Conservation (phyloP, 2,888 invertebrate species). For the Incurvaria masculella region DNA sequence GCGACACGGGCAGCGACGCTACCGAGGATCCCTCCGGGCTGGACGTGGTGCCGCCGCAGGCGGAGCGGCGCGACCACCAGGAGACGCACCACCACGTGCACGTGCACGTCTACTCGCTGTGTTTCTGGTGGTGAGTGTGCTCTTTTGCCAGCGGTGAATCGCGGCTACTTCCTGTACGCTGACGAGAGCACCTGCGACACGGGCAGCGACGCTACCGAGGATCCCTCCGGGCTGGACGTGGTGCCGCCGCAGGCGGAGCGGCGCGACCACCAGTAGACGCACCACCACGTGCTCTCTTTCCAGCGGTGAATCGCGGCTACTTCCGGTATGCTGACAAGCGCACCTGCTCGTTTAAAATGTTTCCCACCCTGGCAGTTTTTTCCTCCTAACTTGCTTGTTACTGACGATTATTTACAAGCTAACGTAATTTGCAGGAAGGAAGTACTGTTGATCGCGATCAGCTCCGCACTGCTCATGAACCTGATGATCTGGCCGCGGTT, state of each 20-base stretch:
- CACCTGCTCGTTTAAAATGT: too few relatives aligned
- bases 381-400: too few relatives aligned
- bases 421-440: conserved; percentile 78
- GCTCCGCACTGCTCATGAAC: conserved; percentile 69
- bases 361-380: too few relatives aligned
- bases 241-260: conserved; percentile 22
- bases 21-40: conserved; percentile 28
- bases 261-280: conserved; percentile 52
- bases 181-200: conserved; percentile 49
- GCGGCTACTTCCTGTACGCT: conserved; percentile 73
- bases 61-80: conserved; percentile 44
- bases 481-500: conserved; percentile 57
- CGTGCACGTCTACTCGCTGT: conserved; percentile 68
- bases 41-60: conserved; percentile 24
- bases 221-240: conserved; percentile 23
- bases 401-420: too few relatives aligned
- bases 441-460: conserved; percentile 70
- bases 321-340: conserved; percentile 65
- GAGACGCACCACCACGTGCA: conserved; percentile 62
- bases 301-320: conserved; percentile 71
- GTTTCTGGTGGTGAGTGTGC: conserved; percentile 69
- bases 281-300: conserved; percentile 68
- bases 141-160: conserved; percentile 63
- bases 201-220: conserved; percentile 33
- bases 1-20: conserved; percentile 41